Base-by-base conservation (phyloP, 2,888 invertebrate genomes). In the Belgica antarctica region DNA sequence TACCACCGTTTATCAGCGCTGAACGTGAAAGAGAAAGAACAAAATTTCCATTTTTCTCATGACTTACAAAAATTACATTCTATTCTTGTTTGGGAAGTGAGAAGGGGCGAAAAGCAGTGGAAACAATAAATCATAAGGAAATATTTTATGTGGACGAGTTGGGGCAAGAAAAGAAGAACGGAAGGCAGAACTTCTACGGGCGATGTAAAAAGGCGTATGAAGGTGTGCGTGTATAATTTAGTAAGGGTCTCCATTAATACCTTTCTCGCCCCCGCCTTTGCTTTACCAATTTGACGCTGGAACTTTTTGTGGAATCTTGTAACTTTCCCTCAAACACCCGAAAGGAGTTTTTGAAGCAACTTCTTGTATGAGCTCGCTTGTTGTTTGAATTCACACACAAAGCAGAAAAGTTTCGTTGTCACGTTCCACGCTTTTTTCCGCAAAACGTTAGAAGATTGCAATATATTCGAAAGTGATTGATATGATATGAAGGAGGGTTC, bases 381-480 rank as follows among this genome's bases (percentile, higher is more conserved):
- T 31, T 31, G 34, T 31, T 31, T 46, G 5, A 4, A 7, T 7
- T 7, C 12, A 46, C 46, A 15, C 12, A 46, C 12, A 10, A 59
- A 36, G 7, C 10, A 62, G 19, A 28, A 62, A 62, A 24, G 17
- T 62, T 62, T 62, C 36, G 12, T 2, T 41, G 41, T 62, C 62
- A 62, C 62, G 62, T 62, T 36, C 41, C 62, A 62, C 36, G 27
- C 41, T 36, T 62, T 62, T 62, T 15, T 15, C 27, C 59, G 27
- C 27, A 25, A 34, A 65, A 47, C 17, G 36, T 27, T 59, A 15
- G 19, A 59, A 47, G 22, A 47, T 46, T 46, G 47, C 65, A 65
- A 41, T 41, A 31, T 63, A 22, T 34, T 41, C 12, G n/a, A 19
- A 27, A 47, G 36, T 65, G 65, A 65, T 65, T 65, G 65, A 65